A percentile compares a stretch with the other conserved stretches of the same genome.
Evolutionary conservation across 2,113 vertebrate species (phyloP).

Genomic region (Progne subis): DNA sequence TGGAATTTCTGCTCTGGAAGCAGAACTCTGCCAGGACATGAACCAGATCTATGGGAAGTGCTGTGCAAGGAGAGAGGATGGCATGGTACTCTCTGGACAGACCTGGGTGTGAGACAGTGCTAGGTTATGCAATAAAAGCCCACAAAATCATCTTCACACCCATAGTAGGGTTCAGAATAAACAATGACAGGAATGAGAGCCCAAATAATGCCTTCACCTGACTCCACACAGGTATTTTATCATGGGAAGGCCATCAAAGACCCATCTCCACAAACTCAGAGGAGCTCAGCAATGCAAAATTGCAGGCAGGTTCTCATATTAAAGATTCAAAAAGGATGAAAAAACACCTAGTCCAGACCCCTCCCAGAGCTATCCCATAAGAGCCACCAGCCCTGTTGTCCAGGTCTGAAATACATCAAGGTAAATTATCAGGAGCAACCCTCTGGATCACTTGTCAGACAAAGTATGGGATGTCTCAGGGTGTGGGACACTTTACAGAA

Average conservation of each 20-base stretch:
- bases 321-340: neutral
- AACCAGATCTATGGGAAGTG: neutral
- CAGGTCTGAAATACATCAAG: neutral
- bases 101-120: neutral
- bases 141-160: neutral
- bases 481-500: neutral
- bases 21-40: rapidly evolving
- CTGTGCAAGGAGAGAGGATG: neutral
- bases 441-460: neutral
- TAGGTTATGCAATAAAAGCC: neutral
- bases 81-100: neutral
- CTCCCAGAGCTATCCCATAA: neutral
- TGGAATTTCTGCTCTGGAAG: neutral
- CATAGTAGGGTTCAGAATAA: neutral
- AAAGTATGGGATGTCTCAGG: neutral
- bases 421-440: neutral
- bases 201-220: neutral
- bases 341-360: neutral
- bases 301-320: neutral
- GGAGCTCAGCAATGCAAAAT: neutral
- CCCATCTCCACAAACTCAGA: neutral
- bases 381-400: neutral
- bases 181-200: neutral
- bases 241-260: neutral
- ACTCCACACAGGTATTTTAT: neutral